phyloP scores from a whole-genome alignment of 2,113 vertebrate genomes.

The Ameiurus melas region DNA sequence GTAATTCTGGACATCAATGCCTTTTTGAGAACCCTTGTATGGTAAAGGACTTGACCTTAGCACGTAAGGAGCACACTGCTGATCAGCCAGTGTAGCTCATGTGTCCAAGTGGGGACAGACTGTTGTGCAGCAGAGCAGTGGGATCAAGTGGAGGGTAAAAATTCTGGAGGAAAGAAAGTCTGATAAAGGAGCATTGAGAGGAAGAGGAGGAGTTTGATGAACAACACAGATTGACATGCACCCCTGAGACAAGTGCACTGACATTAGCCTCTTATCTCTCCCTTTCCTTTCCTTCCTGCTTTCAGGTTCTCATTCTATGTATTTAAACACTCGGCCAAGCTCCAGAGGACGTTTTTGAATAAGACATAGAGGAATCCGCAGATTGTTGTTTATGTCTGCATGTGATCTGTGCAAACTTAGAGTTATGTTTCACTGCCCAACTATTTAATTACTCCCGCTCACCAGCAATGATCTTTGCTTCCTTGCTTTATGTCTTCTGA shows the following conservation, averaged over 20 bases:
- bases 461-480: neutral
- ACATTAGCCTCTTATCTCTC: constrained; percentile 50
- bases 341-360: constrained; percentile 37
- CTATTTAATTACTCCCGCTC: neutral
- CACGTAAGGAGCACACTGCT: neutral
- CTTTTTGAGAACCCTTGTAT: neutral
- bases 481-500: neutral
- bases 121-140: constrained; percentile 18
- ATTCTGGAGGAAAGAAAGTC: neutral
- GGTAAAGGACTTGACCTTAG: neutral
- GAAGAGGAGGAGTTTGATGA: constrained; percentile 44
- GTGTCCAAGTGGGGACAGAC: constrained; percentile 40
- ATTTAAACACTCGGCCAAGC: constrained; percentile 42
- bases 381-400: constrained; percentile 47
- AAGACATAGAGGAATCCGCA: constrained; percentile 35
- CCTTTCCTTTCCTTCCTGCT: constrained; percentile 7
- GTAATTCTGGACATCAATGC: constrained; percentile 18
- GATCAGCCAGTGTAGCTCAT: neutral
- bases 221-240: constrained; percentile 35
- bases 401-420: constrained; percentile 43
- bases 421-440: constrained; percentile 28
- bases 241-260: constrained; percentile 39
- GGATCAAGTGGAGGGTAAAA: constrained; percentile 22
- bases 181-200: constrained; percentile 35
- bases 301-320: constrained; percentile 18